Evolutionary conservation across 2,797 vertebrate species (phyloP).

Genomic region (Schizopygopsis malacanthus): DNA sequence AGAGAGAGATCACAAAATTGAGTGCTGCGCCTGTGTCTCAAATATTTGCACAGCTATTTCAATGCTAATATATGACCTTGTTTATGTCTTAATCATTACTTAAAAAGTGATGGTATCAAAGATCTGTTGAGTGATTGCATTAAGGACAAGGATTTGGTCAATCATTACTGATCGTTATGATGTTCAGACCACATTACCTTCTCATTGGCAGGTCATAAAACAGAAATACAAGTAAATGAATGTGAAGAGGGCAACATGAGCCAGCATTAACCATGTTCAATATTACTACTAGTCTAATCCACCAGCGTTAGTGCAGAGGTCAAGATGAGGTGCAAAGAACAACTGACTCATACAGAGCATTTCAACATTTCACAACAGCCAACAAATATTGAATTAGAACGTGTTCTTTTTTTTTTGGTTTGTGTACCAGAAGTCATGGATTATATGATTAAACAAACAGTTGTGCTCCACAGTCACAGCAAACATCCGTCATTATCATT

Average conservation of each 20-base stretch:
- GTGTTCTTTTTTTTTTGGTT: neutral
- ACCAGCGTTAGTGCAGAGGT: neutral
- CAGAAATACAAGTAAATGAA: neutral
- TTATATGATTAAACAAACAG: neutral
- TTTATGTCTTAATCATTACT: neutral
- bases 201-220: conserved; percentile 8
- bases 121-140: too few relatives aligned
- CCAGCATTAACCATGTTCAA: neutral
- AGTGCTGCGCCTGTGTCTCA: neutral
- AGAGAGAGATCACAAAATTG: neutral
- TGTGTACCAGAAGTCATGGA: neutral
- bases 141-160: neutral
- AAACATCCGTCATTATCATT: neutral
- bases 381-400: conserved; percentile 3
- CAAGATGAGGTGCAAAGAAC: conserved; percentile 43
- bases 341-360: conserved; percentile 12
- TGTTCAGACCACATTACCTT: neutral
- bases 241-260: neutral
- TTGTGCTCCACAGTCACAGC: neutral
- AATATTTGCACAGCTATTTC: neutral
- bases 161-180: neutral
- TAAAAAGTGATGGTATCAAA: neutral
- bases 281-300: neutral
- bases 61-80: neutral
- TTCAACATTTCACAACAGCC: conserved; percentile 30